Evolutionary conservation across 2,113 vertebrate genomes (phyloP).

Genomic region (Plecotus auritus): DNA sequence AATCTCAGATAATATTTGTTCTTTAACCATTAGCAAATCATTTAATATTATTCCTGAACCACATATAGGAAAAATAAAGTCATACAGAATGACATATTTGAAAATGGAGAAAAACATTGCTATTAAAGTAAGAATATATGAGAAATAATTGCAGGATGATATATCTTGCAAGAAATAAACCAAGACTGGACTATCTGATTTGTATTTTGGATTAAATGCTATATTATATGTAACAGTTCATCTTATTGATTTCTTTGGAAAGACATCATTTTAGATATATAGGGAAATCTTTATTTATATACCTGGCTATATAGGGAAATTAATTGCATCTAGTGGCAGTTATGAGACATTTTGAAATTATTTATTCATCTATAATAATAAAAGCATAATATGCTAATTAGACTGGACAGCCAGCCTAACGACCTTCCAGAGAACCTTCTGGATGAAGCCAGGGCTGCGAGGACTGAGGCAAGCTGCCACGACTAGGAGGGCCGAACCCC

Average conservation of each 20-base stretch:
- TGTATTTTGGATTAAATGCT: not conserved
- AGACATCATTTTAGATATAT: not conserved
- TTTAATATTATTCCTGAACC: constrained; percentile 2
- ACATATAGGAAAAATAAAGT: not conserved
- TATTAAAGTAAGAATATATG: not conserved
- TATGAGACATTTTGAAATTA: not conserved
- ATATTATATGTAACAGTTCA: not conserved
- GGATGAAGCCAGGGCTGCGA: no score
- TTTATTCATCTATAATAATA: not conserved
- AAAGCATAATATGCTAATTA: no score
- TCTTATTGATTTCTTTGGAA: not conserved
- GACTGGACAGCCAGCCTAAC: no score
- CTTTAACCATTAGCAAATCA: not conserved
- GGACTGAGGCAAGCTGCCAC: no score
- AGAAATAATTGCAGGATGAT: not conserved
- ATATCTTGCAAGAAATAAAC: not conserved
- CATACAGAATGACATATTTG: not conserved
- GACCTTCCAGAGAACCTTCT: no score
- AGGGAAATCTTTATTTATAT: not conserved
- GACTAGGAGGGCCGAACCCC: no score
- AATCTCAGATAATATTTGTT: not conserved
- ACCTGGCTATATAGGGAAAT: not conserved
- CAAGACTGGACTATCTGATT: not conserved
- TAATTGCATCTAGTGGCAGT: not conserved
- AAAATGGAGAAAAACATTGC: not conserved